Evolutionary conservation across 2,113 vertebrate species (phyloP).

Genomic region (Pardalotus punctatus): DNA sequence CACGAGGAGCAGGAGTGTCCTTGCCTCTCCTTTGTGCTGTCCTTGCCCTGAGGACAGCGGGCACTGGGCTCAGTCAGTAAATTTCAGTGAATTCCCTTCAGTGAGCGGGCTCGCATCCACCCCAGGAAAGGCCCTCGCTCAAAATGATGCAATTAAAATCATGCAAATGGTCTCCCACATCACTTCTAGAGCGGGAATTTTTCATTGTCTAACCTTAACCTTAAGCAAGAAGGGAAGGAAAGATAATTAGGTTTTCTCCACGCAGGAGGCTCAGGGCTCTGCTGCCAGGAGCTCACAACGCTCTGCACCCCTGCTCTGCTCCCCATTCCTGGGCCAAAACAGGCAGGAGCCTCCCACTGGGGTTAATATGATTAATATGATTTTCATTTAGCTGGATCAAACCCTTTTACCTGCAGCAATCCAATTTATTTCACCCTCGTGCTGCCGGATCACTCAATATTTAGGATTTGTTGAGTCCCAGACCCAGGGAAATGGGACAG

Average conservation of each 20-base stretch:
- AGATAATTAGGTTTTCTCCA: constrained; percentile 12
- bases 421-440: background rate
- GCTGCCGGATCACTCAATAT: background rate
- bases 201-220: background rate
- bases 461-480: background rate
- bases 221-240: background rate
- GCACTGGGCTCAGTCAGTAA: background rate
- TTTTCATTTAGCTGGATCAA: constrained; percentile 3
- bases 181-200: background rate
- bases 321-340: background rate
- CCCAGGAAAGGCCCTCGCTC: background rate
- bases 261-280: background rate
- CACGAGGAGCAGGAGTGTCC: background rate
- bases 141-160: constrained; percentile 2
- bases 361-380: background rate
- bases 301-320: background rate
- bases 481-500: background rate
- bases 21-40: background rate
- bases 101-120: background rate
- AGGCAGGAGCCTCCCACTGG: background rate
- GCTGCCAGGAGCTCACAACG: background rate
- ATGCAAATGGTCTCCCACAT: background rate
- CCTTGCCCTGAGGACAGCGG: background rate
- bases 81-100: background rate
- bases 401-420: background rate